Evolutionary conservation across 2,113 vertebrate genomes (phyloP).

Genomic region (Corythornis madagascariensis): DNA sequence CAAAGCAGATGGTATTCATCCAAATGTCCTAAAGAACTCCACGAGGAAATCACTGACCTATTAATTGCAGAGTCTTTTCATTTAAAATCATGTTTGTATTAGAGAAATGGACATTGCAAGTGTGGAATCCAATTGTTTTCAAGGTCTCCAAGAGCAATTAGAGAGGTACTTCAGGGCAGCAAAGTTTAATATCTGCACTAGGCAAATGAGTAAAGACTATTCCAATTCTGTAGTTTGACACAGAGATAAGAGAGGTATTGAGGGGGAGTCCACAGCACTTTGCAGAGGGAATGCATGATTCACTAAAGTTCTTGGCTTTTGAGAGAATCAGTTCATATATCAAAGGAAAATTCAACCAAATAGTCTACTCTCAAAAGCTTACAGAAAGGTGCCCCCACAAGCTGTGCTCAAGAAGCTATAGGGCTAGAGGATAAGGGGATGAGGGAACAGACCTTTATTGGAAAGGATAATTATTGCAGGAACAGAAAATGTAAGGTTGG

Average conservation of each 20-base stretch:
- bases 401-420: not conserved
- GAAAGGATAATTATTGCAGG: not conserved
- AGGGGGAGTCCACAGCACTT: not conserved
- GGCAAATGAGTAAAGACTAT: not conserved
- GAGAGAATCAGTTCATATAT: not conserved
- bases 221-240: not conserved
- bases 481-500: not conserved
- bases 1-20: constrained; percentile 25
- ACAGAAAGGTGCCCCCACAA: not conserved
- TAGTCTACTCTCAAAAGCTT: not conserved
- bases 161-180: not conserved
- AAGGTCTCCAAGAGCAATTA: not conserved
- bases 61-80: constrained; percentile 29
- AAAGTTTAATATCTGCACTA: not conserved
- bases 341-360: not conserved
- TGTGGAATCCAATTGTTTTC: not conserved
- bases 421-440: not conserved
- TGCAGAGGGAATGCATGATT: not conserved
- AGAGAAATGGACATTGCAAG: not conserved
- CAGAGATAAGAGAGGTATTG: not conserved
- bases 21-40: constrained; percentile 30
- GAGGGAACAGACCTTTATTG: not conserved
- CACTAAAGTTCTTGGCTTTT: not conserved
- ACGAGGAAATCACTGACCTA: constrained; percentile 36
- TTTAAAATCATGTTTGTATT: constrained; percentile 49